Conservation (phyloP, 30 jellyfish, hydroid and myxozoan species). For the Turritopsis rubra region DNA sequence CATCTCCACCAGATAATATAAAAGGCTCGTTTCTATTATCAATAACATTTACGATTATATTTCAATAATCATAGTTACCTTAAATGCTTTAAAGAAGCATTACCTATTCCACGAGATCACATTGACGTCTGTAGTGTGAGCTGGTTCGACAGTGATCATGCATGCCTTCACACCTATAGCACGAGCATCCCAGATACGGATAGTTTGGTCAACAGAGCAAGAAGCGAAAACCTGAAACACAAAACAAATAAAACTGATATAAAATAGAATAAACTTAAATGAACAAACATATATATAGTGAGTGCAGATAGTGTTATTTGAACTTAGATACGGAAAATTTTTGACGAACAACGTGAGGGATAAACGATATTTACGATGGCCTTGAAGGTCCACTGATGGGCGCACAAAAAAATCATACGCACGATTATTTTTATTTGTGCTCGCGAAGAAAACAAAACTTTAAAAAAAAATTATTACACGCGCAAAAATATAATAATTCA, state of each 20-base stretch:
- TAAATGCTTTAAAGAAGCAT: background rate
- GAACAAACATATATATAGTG: no score
- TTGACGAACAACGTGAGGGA: no score
- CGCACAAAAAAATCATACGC: no score
- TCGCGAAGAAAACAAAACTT: no score
- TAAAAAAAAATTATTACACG: no score
- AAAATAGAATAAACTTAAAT: no score
- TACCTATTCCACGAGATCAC: constrained; percentile 96
- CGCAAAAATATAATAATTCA: no score
- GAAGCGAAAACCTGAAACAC: constrained; percentile 78
- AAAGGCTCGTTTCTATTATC: constrained; percentile 76
- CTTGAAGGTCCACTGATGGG: no score
- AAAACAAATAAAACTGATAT: background rate
- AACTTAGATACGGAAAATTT: no score
- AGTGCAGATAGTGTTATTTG: no score
- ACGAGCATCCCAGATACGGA: constrained; percentile 95
- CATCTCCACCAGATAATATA: constrained; percentile 93
- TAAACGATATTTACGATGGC: no score
- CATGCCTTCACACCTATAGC: constrained; percentile 80
- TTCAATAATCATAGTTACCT: background rate
- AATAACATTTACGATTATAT: background rate
- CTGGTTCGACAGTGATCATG: constrained; percentile 72
- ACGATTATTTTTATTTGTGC: no score
- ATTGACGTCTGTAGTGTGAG: constrained; percentile 90
- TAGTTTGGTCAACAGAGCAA: constrained; percentile 84